Base-by-base conservation (phyloP, 2,888 invertebrate species). In the Meganola albula region DNA sequence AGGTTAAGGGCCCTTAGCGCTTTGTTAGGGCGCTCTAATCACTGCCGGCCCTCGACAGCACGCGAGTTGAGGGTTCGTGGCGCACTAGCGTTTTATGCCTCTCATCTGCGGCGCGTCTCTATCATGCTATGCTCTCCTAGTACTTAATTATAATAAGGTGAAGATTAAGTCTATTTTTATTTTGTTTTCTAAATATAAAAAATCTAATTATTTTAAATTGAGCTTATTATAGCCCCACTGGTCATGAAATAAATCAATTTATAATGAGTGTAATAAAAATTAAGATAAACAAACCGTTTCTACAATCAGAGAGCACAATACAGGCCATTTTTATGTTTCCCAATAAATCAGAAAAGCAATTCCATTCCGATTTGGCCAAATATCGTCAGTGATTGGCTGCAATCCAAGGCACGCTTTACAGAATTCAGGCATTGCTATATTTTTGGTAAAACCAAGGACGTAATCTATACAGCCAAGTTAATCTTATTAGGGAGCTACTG, bases 11-110 rank as follows among this genome's bases (percentile, higher is more conserved):
- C 66, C 58, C 84, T 84, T 43, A 36, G 65, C 72, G 73, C 83
- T 85, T 85, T 84, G 84, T 84, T 84, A 85, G 84, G 77, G 77
- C 71, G 80, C 83, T 76, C 80, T 85, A 84, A 85, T 85, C 84
- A 85, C 82, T 78, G 74, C 69, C 76, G 70, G 72, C 64, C 64
- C 83, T 83, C 68, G 58, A 74, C 74, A 64, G 54, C 74, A 73
- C 74, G 73, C 73, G 71, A 69, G 63, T 74, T 55, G 55, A 80
- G 80, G 58, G 75, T 69, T 72, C 75, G 65, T 68, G 72, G 74
- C 62, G 72, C 70, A 74, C 74, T 75, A 74, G 82, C 82, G 79
- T 82, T 82, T 83, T 82, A 74, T 79, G 76, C 69, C 70, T 66
- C 65, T 70, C 60, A 60, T 72, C 63, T 64, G 65, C 60, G 58